These are phyloP conservation scores for Syngnathus typhle DNA, from an alignment of 2,113 vertebrate genomes.

Conservation along the genomic window DNA sequence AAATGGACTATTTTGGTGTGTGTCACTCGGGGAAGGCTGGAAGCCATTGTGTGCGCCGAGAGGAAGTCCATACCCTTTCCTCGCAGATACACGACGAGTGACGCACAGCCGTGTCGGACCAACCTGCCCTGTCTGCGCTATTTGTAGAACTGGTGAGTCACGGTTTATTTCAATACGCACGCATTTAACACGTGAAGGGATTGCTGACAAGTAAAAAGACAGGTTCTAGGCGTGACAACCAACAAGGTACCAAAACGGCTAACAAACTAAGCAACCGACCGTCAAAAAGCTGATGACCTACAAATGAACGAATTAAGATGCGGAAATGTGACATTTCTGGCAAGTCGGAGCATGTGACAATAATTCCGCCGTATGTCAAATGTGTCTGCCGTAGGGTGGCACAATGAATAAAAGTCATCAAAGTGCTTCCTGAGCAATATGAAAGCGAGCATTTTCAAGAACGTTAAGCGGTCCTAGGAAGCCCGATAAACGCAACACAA, in stretches of 20 bases:
- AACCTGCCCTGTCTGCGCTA: constrained; percentile 37
- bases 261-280: too few relatives aligned
- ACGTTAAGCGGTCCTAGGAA: too few relatives aligned
- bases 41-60: constrained; percentile 58
- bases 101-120: constrained; percentile 24
- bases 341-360: background rate
- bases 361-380: background rate
- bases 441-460: too few relatives aligned
- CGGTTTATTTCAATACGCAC: constrained; percentile 5
- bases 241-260: too few relatives aligned
- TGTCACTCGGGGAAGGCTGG: constrained; percentile 26
- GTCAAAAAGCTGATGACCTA: too few relatives aligned
- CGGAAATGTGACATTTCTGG: background rate
- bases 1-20: constrained; percentile 11
- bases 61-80: constrained; percentile 76
- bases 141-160: constrained; percentile 50
- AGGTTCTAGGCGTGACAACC: too few relatives aligned
- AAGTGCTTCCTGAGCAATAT: too few relatives aligned
- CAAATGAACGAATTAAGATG: background rate
- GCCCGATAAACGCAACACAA: too few relatives aligned
- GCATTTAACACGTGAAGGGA: too few relatives aligned
- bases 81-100: constrained; percentile 36
- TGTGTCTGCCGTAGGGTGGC: too few relatives aligned
- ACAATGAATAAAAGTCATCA: too few relatives aligned
- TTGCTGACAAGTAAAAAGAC: too few relatives aligned